Conservation (phyloP, 53 echinoderm and acorn worm species). For the Pentamera pediparva region DNA sequence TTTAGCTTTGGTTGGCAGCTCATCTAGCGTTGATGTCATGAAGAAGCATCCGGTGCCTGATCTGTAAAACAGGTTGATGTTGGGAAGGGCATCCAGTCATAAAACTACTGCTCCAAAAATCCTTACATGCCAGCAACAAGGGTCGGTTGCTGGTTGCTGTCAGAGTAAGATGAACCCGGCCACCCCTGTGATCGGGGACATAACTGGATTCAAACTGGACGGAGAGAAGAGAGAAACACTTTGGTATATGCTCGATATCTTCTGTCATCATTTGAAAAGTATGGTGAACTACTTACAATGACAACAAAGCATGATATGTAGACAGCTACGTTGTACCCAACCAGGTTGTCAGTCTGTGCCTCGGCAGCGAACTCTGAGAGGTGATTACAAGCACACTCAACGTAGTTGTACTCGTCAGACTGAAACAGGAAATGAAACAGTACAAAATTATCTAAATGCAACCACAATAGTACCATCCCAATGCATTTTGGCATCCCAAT, state of each 20-base stretch:
- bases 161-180: too few species aligned
- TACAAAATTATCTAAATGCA: background rate
- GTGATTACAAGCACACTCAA: slow-evolving; percentile 88
- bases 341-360: slow-evolving; percentile 82
- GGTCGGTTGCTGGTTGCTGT: too few species aligned
- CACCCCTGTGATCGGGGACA: too few species aligned
- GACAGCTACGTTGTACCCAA: slow-evolving; percentile 80
- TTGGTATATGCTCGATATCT: background rate
- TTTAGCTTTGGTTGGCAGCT: too few species aligned
- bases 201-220: too few species aligned
- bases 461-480: background rate
- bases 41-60: too few species aligned
- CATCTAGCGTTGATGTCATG: too few species aligned
- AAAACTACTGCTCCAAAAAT: too few species aligned
- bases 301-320: slow-evolving; percentile 82
- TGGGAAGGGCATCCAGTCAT: too few species aligned
- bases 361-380: slow-evolving; percentile 85
- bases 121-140: background rate
- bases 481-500: background rate
- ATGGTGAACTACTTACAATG: slow-evolving; percentile 56
- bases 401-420: slow-evolving; percentile 71
- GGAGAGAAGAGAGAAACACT: background rate
- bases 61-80: too few species aligned
- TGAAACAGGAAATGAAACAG: slow-evolving; percentile 16
- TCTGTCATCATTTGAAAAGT: background rate